Conservation (phyloP, 2,888 invertebrate species). For the Galeopsomyia nigrocyanea region DNA sequence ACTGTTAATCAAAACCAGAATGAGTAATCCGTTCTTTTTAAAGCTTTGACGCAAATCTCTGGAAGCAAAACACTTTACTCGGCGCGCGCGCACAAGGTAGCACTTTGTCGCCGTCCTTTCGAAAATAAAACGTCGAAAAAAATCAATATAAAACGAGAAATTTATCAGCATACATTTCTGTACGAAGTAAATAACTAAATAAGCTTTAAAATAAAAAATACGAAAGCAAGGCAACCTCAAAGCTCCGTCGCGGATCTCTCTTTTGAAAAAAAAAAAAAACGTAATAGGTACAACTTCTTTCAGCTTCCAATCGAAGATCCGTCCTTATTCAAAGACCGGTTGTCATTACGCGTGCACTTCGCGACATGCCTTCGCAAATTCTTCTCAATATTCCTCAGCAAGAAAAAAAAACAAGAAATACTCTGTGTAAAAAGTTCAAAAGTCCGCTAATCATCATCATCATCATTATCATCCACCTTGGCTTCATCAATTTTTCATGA, state of each 20-base stretch:
- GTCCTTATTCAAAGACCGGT: constrained; percentile 24
- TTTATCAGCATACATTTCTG: too few relatives aligned
- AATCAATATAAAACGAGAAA: too few relatives aligned
- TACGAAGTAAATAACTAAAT: constrained; percentile 2
- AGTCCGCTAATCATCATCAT: constrained; percentile 41
- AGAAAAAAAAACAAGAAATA: constrained; percentile 8
- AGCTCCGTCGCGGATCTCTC: not conserved
- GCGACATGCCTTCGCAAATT: constrained; percentile 32
- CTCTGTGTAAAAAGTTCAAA: too few relatives aligned
- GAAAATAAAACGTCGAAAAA: too few relatives aligned
- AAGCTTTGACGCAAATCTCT: too few relatives aligned
- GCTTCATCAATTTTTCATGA: constrained; percentile 52
- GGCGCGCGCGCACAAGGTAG: too few relatives aligned
- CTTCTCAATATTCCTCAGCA: not conserved
- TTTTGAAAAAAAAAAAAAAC: constrained; percentile 12
- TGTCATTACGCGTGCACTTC: constrained; percentile 20
- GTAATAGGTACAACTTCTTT: not conserved
- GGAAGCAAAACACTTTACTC: too few relatives aligned
- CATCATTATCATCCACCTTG: constrained; percentile 38
- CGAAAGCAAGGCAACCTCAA: constrained; percentile 11
- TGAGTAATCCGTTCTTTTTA: too few relatives aligned
- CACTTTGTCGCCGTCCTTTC: too few relatives aligned
- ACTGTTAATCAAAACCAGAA: too few relatives aligned
- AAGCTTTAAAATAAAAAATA: constrained; percentile 17
- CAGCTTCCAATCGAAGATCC: constrained; percentile 14